These are phyloP conservation scores for Poecile montanus DNA, from an alignment of 2,797 vertebrate species.

Conservation along the genomic window DNA sequence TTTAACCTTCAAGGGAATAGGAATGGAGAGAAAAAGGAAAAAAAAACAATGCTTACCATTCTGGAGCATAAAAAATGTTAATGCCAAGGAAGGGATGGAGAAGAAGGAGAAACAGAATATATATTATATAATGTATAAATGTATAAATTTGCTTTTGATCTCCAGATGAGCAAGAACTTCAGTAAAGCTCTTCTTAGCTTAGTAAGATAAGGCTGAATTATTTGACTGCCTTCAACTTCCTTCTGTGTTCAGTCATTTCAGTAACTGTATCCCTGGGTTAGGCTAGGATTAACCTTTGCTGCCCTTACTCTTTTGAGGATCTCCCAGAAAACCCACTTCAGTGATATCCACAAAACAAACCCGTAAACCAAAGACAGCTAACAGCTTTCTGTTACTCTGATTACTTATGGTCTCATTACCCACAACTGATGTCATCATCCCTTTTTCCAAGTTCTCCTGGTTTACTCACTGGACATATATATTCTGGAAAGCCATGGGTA, in stretches of 20 bases:
- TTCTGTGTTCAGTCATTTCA: neutral
- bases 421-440: neutral
- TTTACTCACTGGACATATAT: neutral
- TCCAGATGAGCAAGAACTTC: neutral
- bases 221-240: neutral
- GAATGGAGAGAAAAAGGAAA: neutral
- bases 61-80: neutral
- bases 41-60: neutral
- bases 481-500: neutral
- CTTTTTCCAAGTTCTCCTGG: neutral
- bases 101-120: neutral
- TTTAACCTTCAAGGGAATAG: conserved; percentile 84
- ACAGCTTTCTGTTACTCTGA: neutral
- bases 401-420: neutral
- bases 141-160: neutral
- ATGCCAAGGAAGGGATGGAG: neutral
- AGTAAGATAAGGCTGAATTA: neutral
- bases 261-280: neutral
- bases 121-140: no score
- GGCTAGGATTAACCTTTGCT: neutral
- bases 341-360: neutral
- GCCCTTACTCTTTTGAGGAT: neutral
- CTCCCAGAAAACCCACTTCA: neutral
- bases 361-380: neutral
- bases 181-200: neutral